Percentiles rank a stretch among this genome's conserved stretches.
These are phyloP conservation scores for Paramisgurnus dabryanus DNA, from an alignment of 2,113 vertebrate genomes.

Conservation along the genomic window DNA sequence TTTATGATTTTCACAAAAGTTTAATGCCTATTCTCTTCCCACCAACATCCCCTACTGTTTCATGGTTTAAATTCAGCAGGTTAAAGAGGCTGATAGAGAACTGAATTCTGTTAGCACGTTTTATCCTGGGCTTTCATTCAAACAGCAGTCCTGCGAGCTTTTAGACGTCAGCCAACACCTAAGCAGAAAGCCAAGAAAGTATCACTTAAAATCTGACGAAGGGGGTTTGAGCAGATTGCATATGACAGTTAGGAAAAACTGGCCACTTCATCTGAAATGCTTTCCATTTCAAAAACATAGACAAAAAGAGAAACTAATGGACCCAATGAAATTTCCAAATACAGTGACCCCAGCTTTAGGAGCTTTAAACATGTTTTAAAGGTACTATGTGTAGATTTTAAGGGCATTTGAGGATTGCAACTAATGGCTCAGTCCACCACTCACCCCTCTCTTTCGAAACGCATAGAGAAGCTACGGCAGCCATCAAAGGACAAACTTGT, in stretches of 20 bases:
- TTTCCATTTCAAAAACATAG: background rate
- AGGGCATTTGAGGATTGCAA: too few relatives aligned
- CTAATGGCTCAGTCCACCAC: too few relatives aligned
- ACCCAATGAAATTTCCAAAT: background rate
- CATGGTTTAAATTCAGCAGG: too few relatives aligned
- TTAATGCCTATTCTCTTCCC: too few relatives aligned
- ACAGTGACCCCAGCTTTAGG: too few relatives aligned
- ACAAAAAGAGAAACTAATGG: background rate
- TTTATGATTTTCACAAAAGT: too few relatives aligned
- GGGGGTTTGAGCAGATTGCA: constrained; percentile 13
- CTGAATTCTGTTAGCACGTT: background rate
- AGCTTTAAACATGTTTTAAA: too few relatives aligned
- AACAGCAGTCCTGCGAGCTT: background rate
- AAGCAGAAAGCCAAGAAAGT: constrained; percentile 4
- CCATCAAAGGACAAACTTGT: too few relatives aligned
- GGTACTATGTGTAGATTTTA: too few relatives aligned
- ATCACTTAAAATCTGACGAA: background rate
- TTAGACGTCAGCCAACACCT: background rate
- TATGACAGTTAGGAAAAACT: background rate
- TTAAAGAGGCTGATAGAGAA: background rate
- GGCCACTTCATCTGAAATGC: background rate
- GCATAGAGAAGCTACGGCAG: too few relatives aligned
- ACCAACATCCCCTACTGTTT: too few relatives aligned
- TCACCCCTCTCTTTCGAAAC: too few relatives aligned
- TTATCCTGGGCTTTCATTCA: background rate